Base-by-base conservation (phyloP, 2,113 vertebrate species). In the Miniopterus natalensis region DNA sequence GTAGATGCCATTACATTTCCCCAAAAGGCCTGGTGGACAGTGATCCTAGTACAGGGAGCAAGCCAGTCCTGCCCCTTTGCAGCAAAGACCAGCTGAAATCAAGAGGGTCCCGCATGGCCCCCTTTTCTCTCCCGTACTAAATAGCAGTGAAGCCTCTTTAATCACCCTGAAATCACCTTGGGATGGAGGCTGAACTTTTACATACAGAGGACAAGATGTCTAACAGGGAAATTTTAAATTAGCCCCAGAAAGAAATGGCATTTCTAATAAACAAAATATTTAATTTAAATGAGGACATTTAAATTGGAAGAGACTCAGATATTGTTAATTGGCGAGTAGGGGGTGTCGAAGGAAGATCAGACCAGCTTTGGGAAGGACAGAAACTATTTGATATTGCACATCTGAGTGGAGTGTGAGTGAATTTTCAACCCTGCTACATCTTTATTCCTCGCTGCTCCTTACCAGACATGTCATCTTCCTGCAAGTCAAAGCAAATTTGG, bases 401-500 rank as follows among this genome's bases (percentile, higher is more conserved):
- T 78, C 73, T 53, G 90, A 78, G 51, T 88, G 55, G 63, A 55
- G 84, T 45, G 61, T 40, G 71, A 80, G 87, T 79, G 71, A 70
- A 63, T 81, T 53, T 73, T 49, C 29, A 14, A 31, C 31, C 42
- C 85, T 0, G 40, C 57, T 83, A 51, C 51, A 57, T 94, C 97
- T 88, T 85, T 70, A 88, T 92, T 95, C 94, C 92, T 86, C 31
- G 1, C 74, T 4, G 78, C 90, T 97, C 85, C 96, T 96, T 94
- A 80, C 90, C 81, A 89, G 96, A 83, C 92, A 84, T 80, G 94
- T 97, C 96, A 90, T 94, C 95, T 97, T 83, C 77, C 94, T 96
- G 97, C 94, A 94, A 97, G 96, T 97, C 95, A 97, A 97, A 97
- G 96, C 78, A 94, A 96, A 95, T 95, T 97, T 92, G 92, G 95